Evolutionary conservation across 1,140 invertebrate genomes (phyloP).

Genomic region (Sminthurinus signatus): DNA sequence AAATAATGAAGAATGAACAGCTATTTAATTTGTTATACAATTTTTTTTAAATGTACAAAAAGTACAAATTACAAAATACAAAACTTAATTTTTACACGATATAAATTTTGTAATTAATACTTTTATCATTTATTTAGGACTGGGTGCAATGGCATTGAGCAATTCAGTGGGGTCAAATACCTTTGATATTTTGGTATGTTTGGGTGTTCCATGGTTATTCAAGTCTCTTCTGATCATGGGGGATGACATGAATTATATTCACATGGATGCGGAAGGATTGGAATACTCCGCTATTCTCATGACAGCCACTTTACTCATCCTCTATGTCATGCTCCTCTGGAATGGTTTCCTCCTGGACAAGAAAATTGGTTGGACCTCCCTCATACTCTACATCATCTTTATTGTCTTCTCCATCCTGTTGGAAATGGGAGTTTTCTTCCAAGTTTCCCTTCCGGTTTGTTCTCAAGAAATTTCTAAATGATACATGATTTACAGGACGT

Average conservation of each 20-base stretch:
- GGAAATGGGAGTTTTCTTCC: constrained; percentile 80
- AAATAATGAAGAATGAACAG: too few species aligned
- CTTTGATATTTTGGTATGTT: constrained; percentile 51
- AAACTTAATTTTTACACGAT: too few species aligned
- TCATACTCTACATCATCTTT: constrained; percentile 72
- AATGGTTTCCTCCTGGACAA: constrained; percentile 45
- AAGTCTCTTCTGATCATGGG: constrained; percentile 45
- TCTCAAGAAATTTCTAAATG: too few species aligned
- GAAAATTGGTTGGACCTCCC: constrained; percentile 60
- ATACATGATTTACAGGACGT: too few species aligned
- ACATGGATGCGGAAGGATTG: constrained; percentile 44
- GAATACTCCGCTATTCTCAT: constrained; percentile 46
- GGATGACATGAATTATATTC: constrained; percentile 40
- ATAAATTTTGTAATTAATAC: too few species aligned
- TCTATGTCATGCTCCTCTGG: constrained; percentile 41
- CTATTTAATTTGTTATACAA: too few species aligned
- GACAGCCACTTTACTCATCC: constrained; percentile 43
- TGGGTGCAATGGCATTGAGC: constrained; percentile 51
- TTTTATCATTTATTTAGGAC: constrained; percentile 20
- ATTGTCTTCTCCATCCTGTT: constrained; percentile 71
- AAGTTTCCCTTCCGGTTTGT: constrained; percentile 74
- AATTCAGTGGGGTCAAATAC: constrained; percentile 52
- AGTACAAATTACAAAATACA: too few species aligned
- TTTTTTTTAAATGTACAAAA: too few species aligned
- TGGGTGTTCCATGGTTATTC: constrained; percentile 52